Percentiles rank a stretch among this genome's conserved stretches.
Conservation (phyloP, 2,113 vertebrate genomes). For the Anseranas semipalmata region DNA sequence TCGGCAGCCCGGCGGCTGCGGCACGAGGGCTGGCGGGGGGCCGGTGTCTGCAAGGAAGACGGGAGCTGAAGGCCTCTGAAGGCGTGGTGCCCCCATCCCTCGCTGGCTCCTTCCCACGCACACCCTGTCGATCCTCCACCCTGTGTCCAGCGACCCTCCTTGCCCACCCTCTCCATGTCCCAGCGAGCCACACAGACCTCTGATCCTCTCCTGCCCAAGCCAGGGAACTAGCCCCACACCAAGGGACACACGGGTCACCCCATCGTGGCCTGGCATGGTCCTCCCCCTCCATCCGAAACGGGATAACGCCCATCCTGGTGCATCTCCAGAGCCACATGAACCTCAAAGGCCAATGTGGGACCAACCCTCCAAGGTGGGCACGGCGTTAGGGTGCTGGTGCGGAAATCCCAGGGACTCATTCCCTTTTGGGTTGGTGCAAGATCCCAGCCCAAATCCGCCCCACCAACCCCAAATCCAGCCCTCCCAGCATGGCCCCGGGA, state of each 20-base stretch:
- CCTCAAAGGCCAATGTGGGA: no score
- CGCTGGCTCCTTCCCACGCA: rapidly evolving
- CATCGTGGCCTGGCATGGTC: rapidly evolving
- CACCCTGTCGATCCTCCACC: neutral
- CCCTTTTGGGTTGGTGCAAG: rapidly evolving
- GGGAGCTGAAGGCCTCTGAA: no score
- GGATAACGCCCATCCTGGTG: neutral
- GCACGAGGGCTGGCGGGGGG: constrained; percentile 62
- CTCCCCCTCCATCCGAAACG: rapidly evolving
- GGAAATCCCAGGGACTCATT: neutral
- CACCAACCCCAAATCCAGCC: neutral
- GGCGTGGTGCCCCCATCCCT: neutral
- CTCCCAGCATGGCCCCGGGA: neutral
- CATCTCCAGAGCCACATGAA: rapidly evolving
- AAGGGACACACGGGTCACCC: neutral
- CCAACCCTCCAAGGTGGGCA: neutral
- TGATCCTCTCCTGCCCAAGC: neutral
- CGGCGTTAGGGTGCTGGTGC: neutral
- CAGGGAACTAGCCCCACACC: neutral
- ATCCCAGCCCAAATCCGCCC: neutral
- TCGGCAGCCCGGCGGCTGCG: constrained; percentile 80
- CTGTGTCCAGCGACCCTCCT: neutral
- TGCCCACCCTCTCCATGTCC: neutral
- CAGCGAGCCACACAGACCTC: rapidly evolving
- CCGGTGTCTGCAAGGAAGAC: constrained; percentile 71